These are phyloP conservation scores for Bombus superbus DNA, from an alignment of 1,140 invertebrate genomes.

Conservation along the genomic window DNA sequence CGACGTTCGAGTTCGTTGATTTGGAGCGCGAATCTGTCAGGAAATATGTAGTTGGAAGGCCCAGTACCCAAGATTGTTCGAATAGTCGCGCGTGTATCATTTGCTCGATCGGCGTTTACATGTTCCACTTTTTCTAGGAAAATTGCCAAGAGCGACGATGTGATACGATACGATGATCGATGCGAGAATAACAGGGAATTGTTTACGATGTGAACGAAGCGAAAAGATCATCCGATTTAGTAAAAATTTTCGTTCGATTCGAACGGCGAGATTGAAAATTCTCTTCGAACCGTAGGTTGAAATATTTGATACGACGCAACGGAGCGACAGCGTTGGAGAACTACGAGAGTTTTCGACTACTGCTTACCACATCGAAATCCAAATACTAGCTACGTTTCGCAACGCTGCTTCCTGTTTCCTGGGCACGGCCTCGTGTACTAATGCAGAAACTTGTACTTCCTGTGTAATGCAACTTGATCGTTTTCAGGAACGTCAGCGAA, in stretches of 20 bases:
- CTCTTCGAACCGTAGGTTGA: background rate
- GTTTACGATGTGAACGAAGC: background rate
- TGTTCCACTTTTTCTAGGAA: background rate
- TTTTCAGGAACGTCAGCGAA: slow-evolving; percentile 72
- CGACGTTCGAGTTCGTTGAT: background rate
- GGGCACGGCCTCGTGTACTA: slow-evolving; percentile 69
- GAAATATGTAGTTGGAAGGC: background rate
- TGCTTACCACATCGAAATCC: slow-evolving; percentile 70
- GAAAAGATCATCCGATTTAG: background rate
- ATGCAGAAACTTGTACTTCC: slow-evolving; percentile 75
- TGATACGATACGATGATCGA: background rate
- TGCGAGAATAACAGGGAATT: background rate
- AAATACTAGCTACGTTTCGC: slow-evolving; percentile 75
- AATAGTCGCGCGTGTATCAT: background rate
- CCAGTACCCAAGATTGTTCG: background rate
- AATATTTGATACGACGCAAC: slow-evolving; percentile 16
- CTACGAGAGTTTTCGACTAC: slow-evolving; percentile 49
- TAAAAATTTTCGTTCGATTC: background rate
- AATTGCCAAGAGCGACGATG: background rate
- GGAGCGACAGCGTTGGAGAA: slow-evolving; percentile 24
- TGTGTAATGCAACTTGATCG: slow-evolving; percentile 74
- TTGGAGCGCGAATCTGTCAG: no score
- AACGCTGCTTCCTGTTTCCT: slow-evolving; percentile 80
- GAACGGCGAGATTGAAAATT: background rate
- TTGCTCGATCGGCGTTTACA: no score